These are phyloP conservation scores for Atta cephalotes DNA, from an alignment of 1,140 invertebrate genomes.

Conservation along the genomic window DNA sequence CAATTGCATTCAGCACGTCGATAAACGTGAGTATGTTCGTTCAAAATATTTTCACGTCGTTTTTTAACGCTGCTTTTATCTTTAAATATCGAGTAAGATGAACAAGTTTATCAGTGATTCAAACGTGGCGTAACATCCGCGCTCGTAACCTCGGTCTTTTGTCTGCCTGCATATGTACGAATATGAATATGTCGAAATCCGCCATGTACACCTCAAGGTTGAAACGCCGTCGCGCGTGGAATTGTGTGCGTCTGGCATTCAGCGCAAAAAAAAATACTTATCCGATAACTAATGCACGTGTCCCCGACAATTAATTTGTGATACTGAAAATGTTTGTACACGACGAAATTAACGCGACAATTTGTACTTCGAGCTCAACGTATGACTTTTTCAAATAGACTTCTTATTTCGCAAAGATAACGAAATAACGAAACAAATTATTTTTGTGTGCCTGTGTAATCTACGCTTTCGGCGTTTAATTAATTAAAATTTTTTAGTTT, in stretches of 20 bases:
- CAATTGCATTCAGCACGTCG: background rate
- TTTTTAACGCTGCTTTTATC: background rate
- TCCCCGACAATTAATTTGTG: background rate
- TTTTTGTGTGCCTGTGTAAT: too few relatives aligned
- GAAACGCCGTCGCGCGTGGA: background rate
- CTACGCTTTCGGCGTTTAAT: too few relatives aligned
- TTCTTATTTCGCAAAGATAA: background rate
- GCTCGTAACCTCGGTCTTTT: slow-evolving; percentile 48
- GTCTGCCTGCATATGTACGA: background rate
- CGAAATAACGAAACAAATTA: background rate
- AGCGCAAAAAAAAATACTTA: background rate
- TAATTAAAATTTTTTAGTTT: too few relatives aligned
- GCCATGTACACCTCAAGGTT: slow-evolving; percentile 3
- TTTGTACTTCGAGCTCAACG: background rate
- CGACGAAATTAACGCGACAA: background rate
- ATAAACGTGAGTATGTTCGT: background rate
- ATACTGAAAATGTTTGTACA: background rate
- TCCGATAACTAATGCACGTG: slow-evolving; percentile 7
- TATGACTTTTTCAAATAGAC: background rate
- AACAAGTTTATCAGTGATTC: slow-evolving; percentile 65
- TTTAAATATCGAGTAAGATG: slow-evolving; percentile 56
- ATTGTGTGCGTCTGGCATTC: background rate
- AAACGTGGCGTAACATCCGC: slow-evolving; percentile 63
- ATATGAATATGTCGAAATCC: slow-evolving; percentile 42
- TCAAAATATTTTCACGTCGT: too few relatives aligned